Conservation (phyloP, 2,797 vertebrate genomes). For the Ptychobarbus kaznakovi region DNA sequence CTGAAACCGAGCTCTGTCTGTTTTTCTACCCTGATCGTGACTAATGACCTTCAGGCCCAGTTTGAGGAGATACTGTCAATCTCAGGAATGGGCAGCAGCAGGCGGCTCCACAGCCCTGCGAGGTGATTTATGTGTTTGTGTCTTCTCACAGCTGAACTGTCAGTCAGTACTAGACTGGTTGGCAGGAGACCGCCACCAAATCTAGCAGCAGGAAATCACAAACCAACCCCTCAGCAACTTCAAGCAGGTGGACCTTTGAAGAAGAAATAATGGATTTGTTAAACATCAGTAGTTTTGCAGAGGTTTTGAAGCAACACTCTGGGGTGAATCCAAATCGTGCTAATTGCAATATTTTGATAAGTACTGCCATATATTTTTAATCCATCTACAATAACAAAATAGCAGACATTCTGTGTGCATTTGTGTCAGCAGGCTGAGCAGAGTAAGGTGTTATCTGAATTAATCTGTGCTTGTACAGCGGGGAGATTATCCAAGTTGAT, state of each 20-base stretch:
- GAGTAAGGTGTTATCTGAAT: constrained; percentile 44
- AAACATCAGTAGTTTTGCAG: constrained; percentile 21
- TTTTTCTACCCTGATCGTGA: not conserved
- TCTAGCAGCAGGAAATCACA: constrained; percentile 39
- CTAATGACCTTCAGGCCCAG: constrained; percentile 34
- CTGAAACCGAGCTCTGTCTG: not conserved
- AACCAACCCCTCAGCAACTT: constrained; percentile 30
- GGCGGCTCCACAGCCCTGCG: constrained; percentile 24
- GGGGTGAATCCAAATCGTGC: not conserved
- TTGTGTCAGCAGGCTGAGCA: constrained; percentile 38
- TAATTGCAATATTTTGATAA: constrained; percentile 30
- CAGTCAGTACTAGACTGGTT: constrained; percentile 22
- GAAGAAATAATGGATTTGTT: constrained; percentile 28
- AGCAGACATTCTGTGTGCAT: constrained; percentile 47
- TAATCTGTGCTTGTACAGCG: constrained; percentile 51
- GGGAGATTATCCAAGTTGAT: constrained; percentile 43
- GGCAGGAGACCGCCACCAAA: constrained; percentile 24
- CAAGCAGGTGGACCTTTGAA: constrained; percentile 29
- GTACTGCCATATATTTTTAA: constrained; percentile 4
- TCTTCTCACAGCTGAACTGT: constrained; percentile 45
- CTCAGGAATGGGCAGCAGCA: constrained; percentile 35
- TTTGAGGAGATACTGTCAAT: constrained; percentile 32
- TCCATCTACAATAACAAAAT: not conserved
- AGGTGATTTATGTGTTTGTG: constrained; percentile 59
- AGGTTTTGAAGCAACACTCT: not conserved